These are phyloP conservation scores for Argyresthia goedartella DNA, from an alignment of 2,888 invertebrate genomes.

Conservation along the genomic window DNA sequence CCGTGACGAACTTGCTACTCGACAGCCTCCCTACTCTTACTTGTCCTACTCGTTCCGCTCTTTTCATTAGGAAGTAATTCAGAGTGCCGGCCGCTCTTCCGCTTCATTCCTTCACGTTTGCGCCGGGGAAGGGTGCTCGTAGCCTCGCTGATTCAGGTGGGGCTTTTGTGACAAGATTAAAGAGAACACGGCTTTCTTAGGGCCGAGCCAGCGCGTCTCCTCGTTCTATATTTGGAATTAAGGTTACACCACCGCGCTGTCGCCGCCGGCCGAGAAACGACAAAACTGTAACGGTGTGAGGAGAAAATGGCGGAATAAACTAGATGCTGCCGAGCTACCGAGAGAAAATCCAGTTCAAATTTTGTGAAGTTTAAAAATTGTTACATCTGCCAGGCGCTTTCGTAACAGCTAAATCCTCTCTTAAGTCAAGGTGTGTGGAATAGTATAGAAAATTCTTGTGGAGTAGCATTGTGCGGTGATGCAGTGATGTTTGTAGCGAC, in stretches of 20 bases:
- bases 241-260: conserved; percentile 22
- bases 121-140: conserved; percentile 52
- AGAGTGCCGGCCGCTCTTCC: conserved; percentile 63
- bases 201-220: conserved; percentile 29
- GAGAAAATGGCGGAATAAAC: background rate
- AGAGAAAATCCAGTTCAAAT: conserved; percentile 3
- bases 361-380: background rate
- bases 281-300: no score
- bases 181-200: conserved; percentile 60
- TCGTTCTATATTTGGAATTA: conserved; percentile 56
- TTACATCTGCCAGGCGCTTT: conserved; percentile 1
- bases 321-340: background rate
- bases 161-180: conserved; percentile 70
- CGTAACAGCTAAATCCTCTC: conserved; percentile 4
- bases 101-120: conserved; percentile 65
- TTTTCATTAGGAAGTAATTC: conserved; percentile 71
- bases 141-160: conserved; percentile 61
- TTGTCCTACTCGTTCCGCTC: conserved; percentile 53
- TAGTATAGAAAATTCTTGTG: conserved; percentile 12
- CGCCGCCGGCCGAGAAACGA: background rate
- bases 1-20: conserved; percentile 36
- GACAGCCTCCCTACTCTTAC: conserved; percentile 25
- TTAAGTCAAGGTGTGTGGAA: conserved; percentile 6
- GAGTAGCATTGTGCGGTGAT: conserved; percentile 8
- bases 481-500: conserved; percentile 2